Evolutionary conservation across 2,113 vertebrate species (phyloP).

Genomic region (Cyprinodon variegatus): DNA sequence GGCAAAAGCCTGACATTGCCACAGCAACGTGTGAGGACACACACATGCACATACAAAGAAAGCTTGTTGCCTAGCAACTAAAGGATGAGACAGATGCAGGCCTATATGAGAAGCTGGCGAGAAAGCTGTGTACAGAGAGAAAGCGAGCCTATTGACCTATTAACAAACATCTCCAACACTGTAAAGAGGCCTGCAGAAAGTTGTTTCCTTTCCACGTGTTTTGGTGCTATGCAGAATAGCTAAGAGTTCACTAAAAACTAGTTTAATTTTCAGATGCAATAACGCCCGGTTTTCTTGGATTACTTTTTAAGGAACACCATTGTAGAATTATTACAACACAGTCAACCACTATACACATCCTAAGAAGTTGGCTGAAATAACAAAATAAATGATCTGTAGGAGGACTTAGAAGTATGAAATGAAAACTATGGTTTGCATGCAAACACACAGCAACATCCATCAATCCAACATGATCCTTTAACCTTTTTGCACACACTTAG

Average conservation of each 20-base stretch:
- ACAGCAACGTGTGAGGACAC: conserved; percentile 65
- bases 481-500: no score
- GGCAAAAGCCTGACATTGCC: conserved; percentile 69
- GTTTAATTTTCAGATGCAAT: conserved; percentile 7
- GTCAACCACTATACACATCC: conserved; percentile 9
- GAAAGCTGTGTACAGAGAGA: conserved; percentile 52
- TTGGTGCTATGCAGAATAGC: not conserved
- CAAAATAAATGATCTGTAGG: not conserved
- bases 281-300: conserved; percentile 25
- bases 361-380: not conserved
- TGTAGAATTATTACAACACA: not conserved
- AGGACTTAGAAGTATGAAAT: not conserved
- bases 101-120: conserved; percentile 72
- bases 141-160: conserved; percentile 63
- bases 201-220: not conserved
- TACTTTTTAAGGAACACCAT: not conserved
- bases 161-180: conserved; percentile 12
- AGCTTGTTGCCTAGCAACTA: conserved; percentile 83
- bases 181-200: not conserved
- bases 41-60: conserved; percentile 60
- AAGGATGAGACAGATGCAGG: conserved; percentile 78
- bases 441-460: no score
- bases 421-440: no score
- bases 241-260: not conserved
- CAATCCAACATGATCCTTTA: no score